A percentile compares a stretch with the other conserved stretches of the same genome.
Evolutionary conservation across 2,888 invertebrate genomes (phyloP).

Genomic region (Thymelicus sylvestris): DNA sequence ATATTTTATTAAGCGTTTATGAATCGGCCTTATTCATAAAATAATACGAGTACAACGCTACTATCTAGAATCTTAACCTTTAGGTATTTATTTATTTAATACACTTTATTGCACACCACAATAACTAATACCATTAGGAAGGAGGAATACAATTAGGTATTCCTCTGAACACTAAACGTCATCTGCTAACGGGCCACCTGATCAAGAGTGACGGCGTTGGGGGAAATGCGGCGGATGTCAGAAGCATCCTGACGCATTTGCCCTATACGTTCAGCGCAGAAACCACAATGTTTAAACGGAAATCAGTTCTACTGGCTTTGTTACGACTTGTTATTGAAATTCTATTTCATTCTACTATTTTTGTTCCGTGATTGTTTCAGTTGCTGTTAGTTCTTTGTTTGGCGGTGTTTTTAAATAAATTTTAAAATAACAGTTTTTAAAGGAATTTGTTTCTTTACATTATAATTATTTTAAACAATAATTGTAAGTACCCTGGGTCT

Average conservation of each 20-base stretch:
- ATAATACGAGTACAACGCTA: neutral
- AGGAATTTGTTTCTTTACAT: neutral
- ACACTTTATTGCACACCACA: no score
- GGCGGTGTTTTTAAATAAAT: no score
- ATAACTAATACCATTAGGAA: no score
- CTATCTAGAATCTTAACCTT: neutral
- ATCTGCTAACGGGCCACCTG: neutral
- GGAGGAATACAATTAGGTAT: no score
- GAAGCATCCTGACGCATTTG: neutral
- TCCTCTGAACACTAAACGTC: neutral
- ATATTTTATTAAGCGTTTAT: no score
- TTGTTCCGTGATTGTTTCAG: no score
- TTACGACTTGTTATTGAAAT: no score
- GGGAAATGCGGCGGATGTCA: slow-evolving; percentile 1
- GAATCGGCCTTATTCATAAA: neutral
- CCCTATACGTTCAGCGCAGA: neutral
- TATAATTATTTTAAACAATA: no score
- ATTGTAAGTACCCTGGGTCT: neutral
- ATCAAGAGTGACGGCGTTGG: slow-evolving; percentile 2
- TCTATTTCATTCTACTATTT: no score
- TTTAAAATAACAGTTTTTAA: no score
- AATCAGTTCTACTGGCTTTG: neutral
- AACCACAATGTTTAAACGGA: neutral
- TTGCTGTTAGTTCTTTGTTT: no score
- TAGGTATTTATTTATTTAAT: no score